A percentile compares a stretch with the other conserved stretches of the same genome.
These are phyloP conservation scores for Caenorhabditis sulstoni DNA, from an alignment of 2,888 invertebrate species.

Conservation along the genomic window DNA sequence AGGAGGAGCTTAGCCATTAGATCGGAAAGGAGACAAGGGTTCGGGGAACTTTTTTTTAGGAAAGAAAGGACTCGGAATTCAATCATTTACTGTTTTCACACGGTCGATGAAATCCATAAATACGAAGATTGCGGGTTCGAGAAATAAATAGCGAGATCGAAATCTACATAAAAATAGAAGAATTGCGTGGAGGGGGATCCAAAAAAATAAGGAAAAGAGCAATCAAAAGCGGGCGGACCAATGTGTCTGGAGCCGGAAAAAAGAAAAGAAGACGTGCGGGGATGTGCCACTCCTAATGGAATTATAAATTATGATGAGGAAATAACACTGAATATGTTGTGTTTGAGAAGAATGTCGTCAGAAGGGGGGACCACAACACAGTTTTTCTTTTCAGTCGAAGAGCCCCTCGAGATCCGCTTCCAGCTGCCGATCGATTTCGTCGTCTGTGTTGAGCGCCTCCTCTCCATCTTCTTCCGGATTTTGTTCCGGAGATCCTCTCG, in stretches of 20 bases:
- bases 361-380: not conserved
- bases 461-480: conserved; percentile 3
- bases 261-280: conserved; percentile 1
- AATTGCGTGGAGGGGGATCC: not conserved
- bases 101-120: too few relatives aligned
- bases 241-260: not conserved
- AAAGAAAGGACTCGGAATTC: not conserved
- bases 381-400: not conserved
- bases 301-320: conserved; percentile 49
- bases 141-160: not conserved
- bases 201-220: conserved; percentile 6
- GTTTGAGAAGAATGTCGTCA: conserved; percentile 5
- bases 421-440: conserved; percentile 40
- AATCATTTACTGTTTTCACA: too few relatives aligned
- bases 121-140: not conserved
- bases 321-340: conserved; percentile 9
- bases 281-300: conserved; percentile 37
- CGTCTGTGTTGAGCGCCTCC: conserved; percentile 29
- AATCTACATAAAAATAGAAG: not conserved
- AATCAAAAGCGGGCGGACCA: not conserved
- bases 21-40: not conserved
- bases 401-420: conserved; percentile 41
- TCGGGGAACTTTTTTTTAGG: too few relatives aligned
- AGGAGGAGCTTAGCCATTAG: not conserved
- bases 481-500: not conserved